Percentiles rank a stretch among this genome's conserved stretches.
Evolutionary conservation across 2,797 vertebrate species (phyloP).

Genomic region (Artibeus jamaicensis): DNA sequence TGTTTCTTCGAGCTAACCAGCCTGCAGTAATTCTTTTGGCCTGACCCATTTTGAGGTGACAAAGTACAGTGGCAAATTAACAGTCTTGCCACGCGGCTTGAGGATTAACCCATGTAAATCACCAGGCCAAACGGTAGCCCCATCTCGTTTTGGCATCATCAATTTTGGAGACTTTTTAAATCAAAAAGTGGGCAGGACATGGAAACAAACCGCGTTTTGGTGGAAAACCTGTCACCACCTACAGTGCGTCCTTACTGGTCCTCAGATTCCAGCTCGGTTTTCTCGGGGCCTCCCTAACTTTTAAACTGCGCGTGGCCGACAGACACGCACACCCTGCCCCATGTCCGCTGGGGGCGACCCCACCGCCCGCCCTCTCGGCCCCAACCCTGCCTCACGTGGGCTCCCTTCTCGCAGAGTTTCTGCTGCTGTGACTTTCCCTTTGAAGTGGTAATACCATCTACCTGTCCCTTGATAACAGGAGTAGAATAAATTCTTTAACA

Average conservation of each 20-base stretch:
- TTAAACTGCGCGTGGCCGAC: not conserved
- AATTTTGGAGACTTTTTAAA: not conserved
- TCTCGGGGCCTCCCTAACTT: not conserved
- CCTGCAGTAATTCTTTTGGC: not conserved
- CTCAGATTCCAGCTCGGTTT: not conserved
- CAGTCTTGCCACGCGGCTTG: not conserved
- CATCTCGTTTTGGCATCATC: not conserved
- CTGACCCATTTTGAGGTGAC: not conserved
- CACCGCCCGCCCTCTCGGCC: not conserved
- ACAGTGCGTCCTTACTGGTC: not conserved
- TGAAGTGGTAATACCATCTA: not conserved
- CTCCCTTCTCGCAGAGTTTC: not conserved
- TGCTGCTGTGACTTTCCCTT: not conserved
- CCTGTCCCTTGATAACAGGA: not conserved
- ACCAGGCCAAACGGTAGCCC: not conserved
- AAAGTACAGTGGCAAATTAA: not conserved
- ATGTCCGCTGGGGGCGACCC: not conserved
- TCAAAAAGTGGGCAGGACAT: not conserved
- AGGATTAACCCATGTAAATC: not conserved
- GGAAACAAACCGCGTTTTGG: not conserved
- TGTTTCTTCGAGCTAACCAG: not conserved
- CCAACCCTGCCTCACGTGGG: not conserved
- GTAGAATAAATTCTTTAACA: conserved; percentile 5
- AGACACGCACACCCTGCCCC: not conserved
- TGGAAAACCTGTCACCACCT: not conserved